These are phyloP conservation scores for Pachyrhynchus sulphureomaculatus DNA, from an alignment of 1,140 invertebrate species.

Conservation along the genomic window DNA sequence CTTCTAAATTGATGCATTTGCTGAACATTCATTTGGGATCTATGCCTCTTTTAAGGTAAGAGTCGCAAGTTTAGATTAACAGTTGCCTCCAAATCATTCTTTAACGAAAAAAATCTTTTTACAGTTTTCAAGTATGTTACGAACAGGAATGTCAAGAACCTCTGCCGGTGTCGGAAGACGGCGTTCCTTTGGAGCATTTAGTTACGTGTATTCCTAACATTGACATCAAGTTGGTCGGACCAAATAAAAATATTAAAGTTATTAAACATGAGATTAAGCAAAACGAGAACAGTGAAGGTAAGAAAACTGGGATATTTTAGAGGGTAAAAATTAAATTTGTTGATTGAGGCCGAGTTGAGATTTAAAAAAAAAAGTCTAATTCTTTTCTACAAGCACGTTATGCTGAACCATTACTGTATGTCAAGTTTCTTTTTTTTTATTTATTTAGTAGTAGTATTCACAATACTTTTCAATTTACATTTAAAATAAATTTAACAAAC, in stretches of 20 bases:
- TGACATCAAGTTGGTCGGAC: constrained; percentile 51
- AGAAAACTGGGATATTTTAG: not conserved
- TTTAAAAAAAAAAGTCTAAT: too few relatives aligned
- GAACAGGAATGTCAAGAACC: constrained; percentile 65
- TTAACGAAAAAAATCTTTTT: constrained; percentile 4
- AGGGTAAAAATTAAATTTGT: too few relatives aligned
- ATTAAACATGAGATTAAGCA: constrained; percentile 45
- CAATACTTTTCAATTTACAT: too few relatives aligned
- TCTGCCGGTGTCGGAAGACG: constrained; percentile 59
- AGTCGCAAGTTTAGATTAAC: too few relatives aligned
- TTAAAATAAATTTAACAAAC: too few relatives aligned
- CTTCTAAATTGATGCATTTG: constrained; percentile 62
- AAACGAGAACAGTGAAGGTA: constrained; percentile 28
- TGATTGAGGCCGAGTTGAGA: too few relatives aligned
- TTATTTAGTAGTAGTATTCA: too few relatives aligned
- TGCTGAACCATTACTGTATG: too few relatives aligned
- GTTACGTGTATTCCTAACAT: constrained; percentile 80
- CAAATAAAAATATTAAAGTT: constrained; percentile 49
- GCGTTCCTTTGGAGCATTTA: constrained; percentile 83
- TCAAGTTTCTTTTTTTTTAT: too few relatives aligned
- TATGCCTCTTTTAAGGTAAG: constrained; percentile 70
- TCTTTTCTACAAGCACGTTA: too few relatives aligned
- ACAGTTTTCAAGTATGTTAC: constrained; percentile 77
- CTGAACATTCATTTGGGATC: constrained; percentile 65
- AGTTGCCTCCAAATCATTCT: too few relatives aligned